Percentiles rank a stretch among this genome's conserved stretches.
These are phyloP conservation scores for Prionace glauca DNA, from an alignment of 2,797 vertebrate genomes.

Conservation along the genomic window DNA sequence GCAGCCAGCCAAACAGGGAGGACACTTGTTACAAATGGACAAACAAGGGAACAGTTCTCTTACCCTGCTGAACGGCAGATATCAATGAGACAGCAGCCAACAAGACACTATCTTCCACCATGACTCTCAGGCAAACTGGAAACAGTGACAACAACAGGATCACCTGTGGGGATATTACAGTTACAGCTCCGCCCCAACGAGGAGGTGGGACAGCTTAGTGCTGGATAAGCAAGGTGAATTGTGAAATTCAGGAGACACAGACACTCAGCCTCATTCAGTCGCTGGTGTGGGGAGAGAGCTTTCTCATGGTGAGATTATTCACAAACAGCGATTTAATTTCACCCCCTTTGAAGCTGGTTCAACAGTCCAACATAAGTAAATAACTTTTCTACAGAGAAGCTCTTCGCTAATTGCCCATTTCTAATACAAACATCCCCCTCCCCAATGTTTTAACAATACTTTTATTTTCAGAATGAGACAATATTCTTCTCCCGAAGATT, in stretches of 20 bases:
- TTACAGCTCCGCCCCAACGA: not conserved
- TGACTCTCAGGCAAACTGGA: constrained; percentile 29
- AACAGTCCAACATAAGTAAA: not conserved
- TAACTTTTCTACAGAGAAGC: not conserved
- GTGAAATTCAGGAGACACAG: no score
- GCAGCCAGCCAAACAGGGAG: not conserved
- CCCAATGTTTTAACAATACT: not conserved
- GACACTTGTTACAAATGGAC: not conserved
- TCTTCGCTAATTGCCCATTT: not conserved
- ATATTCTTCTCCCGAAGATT: not conserved
- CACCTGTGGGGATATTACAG: not conserved
- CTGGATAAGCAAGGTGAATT: not conserved
- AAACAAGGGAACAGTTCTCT: not conserved
- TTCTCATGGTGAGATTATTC: not conserved
- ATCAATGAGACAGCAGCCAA: constrained; percentile 49
- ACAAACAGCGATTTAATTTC: no score
- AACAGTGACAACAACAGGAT: not conserved
- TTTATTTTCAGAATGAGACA: not conserved
- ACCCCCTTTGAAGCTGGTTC: not conserved
- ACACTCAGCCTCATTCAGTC: no score
- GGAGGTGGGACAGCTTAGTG: not conserved
- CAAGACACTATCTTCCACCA: constrained; percentile 44
- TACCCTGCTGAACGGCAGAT: constrained; percentile 48
- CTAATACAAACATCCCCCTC: not conserved
- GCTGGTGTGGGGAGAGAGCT: not conserved